These are phyloP conservation scores for Microcebus murinus DNA, from an alignment of 2,113 vertebrate species.

Conservation along the genomic window DNA sequence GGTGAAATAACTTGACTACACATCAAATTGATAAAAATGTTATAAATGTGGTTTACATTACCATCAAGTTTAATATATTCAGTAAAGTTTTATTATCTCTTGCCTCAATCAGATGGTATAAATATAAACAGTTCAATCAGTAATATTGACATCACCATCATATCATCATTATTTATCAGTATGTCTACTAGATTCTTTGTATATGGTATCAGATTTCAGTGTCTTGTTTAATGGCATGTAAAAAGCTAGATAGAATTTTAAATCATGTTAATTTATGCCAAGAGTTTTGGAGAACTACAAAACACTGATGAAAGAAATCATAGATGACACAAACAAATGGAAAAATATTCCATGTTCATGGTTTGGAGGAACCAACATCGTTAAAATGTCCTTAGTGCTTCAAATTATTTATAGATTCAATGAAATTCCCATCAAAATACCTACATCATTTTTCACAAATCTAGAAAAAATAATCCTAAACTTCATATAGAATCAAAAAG, in stretches of 20 bases:
- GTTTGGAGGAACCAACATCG: too few species aligned
- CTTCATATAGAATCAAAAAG: too few species aligned
- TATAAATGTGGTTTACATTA: background rate
- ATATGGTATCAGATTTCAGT: background rate
- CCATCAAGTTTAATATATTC: background rate
- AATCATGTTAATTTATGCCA: background rate
- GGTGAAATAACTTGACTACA: background rate
- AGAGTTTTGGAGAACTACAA: background rate
- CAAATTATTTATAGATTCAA: too few species aligned
- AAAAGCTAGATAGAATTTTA: background rate
- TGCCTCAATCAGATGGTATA: background rate
- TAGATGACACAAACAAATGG: too few species aligned
- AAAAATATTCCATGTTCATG: too few species aligned
- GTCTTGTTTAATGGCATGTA: background rate
- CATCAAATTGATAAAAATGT: background rate
- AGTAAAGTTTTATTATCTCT: background rate
- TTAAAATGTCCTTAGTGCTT: too few species aligned
- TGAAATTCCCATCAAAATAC: too few species aligned
- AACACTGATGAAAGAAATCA: too few species aligned
- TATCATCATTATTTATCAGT: background rate
- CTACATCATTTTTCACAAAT: too few species aligned
- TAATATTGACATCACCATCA: background rate
- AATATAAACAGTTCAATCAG: background rate
- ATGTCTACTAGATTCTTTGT: background rate
- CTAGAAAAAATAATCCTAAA: too few species aligned